phyloP scores from a whole-genome alignment of 92 coral and sea anemone species.

The Parazoanthus swiftii region DNA sequence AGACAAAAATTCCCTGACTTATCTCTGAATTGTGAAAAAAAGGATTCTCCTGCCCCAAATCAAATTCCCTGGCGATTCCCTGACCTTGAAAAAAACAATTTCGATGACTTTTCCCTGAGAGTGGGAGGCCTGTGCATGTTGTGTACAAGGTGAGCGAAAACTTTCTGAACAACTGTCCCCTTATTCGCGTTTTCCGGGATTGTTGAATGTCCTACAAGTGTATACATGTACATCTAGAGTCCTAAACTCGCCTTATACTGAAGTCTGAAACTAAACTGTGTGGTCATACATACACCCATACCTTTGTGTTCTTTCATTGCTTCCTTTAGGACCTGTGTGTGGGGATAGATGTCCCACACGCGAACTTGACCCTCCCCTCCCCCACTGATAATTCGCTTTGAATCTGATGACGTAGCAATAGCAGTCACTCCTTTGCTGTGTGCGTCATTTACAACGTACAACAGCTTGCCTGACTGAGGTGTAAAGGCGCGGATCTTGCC shows the following conservation, averaged over 20 bases:
- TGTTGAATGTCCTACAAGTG: no score
- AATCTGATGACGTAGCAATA: constrained; percentile 66
- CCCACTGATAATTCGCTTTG: constrained; percentile 80
- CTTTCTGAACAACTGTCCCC: no score
- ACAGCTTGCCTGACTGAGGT: constrained; percentile 73
- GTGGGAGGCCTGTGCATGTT: no score
- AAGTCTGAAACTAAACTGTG: no score
- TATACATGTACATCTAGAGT: no score
- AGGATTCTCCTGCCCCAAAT: not conserved
- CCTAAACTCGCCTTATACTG: not conserved
- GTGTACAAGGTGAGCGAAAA: no score
- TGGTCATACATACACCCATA: constrained; percentile 22
- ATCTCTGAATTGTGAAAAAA: not conserved
- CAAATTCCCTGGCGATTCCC: no score
- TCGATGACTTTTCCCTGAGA: no score
- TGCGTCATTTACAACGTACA: constrained; percentile 78
- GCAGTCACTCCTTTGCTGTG: constrained; percentile 97
- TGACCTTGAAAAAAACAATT: no score
- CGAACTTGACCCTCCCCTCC: constrained; percentile 99
- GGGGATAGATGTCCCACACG: constrained; percentile 63
- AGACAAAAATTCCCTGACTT: not conserved
- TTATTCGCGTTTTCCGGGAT: no score
- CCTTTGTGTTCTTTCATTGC: constrained; percentile 98
- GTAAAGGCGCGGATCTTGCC: constrained; percentile 90
- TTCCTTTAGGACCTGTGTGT: constrained; percentile 50